Base-by-base conservation (phyloP, 2,113 vertebrate genomes). In the Mus pahari region DNA sequence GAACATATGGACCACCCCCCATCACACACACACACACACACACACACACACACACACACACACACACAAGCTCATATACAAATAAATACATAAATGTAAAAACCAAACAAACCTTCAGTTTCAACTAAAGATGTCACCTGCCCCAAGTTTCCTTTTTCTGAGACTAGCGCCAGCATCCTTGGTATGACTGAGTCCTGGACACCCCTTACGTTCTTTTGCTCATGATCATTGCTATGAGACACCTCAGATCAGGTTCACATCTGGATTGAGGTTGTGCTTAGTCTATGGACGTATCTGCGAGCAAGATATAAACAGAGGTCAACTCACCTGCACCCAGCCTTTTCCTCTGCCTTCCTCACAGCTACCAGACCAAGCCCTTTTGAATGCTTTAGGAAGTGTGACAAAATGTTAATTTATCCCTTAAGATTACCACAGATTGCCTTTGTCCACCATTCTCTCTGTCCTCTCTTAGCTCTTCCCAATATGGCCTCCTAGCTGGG, bases 251-350 rank as follows among this genome's bases (percentile, higher is more conserved):
- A 8, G 17, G 45, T 33, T 88, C 53, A 22, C 5, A 16, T 3
- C 36, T 75, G 66, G 58, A 24, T 12, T 64, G 50, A 58, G 82
- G 62, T 12, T n/a, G n/a, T n/a, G n/a, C n/a, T n/a, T n/a, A n/a
- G n/a, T n/a, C n/a, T n/a, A n/a, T n/a, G n/a, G n/a, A n/a, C n/a
- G n/a, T n/a, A n/a, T n/a, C n/a, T n/a, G n/a, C n/a, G n/a, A n/a
- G n/a, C n/a, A n/a, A n/a, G n/a, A n/a, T n/a, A n/a, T n/a, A n/a
- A n/a, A n/a, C n/a, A n/a, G n/a, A n/a, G n/a, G 1, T 39, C 14
- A 20, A 0, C 36, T 31, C 1, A 2, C 16, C 16, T 0, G 12
- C 9, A 9, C 62, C 42, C 14, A 42, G 5, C 3, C 17, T 71
- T 86, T 53, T n/a, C 68, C 16, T 81, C 28, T 60, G 13, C 5